Base-by-base conservation (phyloP, 2,113 vertebrate genomes). In the Oreochromis aureus region DNA sequence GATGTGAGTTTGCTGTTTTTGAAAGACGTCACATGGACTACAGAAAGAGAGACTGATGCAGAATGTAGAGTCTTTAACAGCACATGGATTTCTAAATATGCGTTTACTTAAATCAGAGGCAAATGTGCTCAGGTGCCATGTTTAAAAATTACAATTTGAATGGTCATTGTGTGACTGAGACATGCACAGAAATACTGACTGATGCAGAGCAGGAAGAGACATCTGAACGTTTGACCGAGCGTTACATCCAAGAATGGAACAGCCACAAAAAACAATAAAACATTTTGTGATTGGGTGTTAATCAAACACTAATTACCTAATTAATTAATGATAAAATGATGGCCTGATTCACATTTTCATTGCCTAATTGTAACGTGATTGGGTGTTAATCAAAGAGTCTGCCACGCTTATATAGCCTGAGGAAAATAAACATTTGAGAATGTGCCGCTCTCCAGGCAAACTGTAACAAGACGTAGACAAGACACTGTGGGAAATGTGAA, bases 391-490 rank as follows among this genome's bases (percentile, higher is more conserved):
- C 6, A 41, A 0, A 69, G 63, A 41, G 11, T 18, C 8, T 9
- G 5, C 30, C 58, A 61, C 1, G 5, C 34, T 66, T n/a, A 5
- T 66, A n/a, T 7, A 66, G 10, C 34, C 4, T 39, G 61, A 13
- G 34, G 10, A 66, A 39, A 66, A 66, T 36, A 66, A 66, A n/a
- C 61, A 66, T 66, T 39, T 69, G 11, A 69, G 36, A 41, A 41
- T 69, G 39, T 9, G 63, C n/a, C 12, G 12, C 13, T 15, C 44
- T 48, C 44, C 63, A 24, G 22, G n/a, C 5, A 22, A 71, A 71
- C 2, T 24, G 63, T 15, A 71, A 41, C 5, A 13, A 0, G 36
- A 69, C 7, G 12, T 41, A 24, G 39, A 9, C n/a, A 1, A 36
- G 12, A 24, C 34, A 22, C 34, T 69, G 63, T 22, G 34, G 34